These are phyloP conservation scores for Thereva nobilitata DNA, from an alignment of 2,888 invertebrate genomes.

Conservation along the genomic window DNA sequence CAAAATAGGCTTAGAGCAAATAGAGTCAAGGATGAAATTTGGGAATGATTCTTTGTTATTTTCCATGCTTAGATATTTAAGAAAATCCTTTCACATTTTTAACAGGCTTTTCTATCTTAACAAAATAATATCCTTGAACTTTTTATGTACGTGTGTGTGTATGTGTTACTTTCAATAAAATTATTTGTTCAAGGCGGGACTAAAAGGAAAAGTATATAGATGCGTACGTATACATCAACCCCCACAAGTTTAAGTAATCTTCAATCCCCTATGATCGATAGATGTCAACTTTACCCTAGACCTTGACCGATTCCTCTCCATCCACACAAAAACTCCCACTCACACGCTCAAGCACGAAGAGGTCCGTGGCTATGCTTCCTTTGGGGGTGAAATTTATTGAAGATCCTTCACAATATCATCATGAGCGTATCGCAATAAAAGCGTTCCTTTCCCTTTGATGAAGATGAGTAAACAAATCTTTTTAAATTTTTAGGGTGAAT, in stretches of 20 bases:
- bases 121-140: too few relatives aligned
- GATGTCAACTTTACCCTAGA: background rate
- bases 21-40: too few relatives aligned
- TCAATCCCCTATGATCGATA: background rate
- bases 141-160: too few relatives aligned
- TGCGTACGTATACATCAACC: background rate
- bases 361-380: background rate
- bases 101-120: too few relatives aligned
- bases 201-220: background rate
- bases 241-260: background rate
- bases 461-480: conserved; percentile 12
- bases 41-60: too few relatives aligned
- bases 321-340: too few relatives aligned
- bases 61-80: too few relatives aligned
- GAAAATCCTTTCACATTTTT: too few relatives aligned
- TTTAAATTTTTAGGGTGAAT: conserved; percentile 6
- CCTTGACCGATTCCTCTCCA: background rate
- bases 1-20: too few relatives aligned
- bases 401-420: background rate
- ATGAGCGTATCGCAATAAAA: conserved; percentile 5
- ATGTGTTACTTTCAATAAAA: too few relatives aligned
- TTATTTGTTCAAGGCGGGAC: background rate
- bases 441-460: conserved; percentile 7
- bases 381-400: background rate
- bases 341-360: too few relatives aligned